phyloP scores from a whole-genome alignment of 2,888 invertebrate genomes.

The Esperia sulphurella region DNA sequence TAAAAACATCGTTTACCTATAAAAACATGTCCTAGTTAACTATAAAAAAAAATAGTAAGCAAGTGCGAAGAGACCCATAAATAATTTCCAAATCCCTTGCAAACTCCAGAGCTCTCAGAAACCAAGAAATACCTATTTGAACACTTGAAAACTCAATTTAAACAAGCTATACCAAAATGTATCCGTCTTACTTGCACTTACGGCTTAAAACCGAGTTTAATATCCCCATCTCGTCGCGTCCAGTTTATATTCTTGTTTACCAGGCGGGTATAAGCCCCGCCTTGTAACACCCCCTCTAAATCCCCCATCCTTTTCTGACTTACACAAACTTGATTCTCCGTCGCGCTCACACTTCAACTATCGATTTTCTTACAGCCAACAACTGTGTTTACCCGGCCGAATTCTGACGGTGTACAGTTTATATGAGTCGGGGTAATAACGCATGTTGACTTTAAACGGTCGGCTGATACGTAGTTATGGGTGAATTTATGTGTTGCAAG shows the following conservation, averaged over 20 bases:
- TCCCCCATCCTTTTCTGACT: slow-evolving; percentile 42
- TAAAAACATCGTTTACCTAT: no score
- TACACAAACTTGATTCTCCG: slow-evolving; percentile 29
- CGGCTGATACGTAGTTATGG: slow-evolving; percentile 32
- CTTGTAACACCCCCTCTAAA: slow-evolving; percentile 43
- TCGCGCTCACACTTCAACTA: slow-evolving; percentile 44
- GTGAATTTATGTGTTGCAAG: slow-evolving; percentile 8
- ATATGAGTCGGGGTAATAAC: slow-evolving; percentile 42
- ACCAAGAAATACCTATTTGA: background rate
- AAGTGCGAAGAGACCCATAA: no score
- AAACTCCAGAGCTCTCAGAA: background rate
- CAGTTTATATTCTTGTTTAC: slow-evolving; percentile 26
- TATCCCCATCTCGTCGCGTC: slow-evolving; percentile 27
- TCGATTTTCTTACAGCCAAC: slow-evolving; percentile 53
- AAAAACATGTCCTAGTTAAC: no score
- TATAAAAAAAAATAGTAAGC: no score
- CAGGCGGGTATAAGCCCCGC: slow-evolving; percentile 61
- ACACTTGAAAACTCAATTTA: slow-evolving; percentile 1
- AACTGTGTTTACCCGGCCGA: slow-evolving; percentile 64
- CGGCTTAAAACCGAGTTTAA: slow-evolving; percentile 10
- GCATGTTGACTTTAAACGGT: slow-evolving; percentile 46
- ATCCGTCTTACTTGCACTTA: slow-evolving; percentile 36
- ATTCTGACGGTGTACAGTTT: slow-evolving; percentile 50
- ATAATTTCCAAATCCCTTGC: no score
- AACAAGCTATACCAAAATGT: slow-evolving; percentile 15